A percentile compares a stretch with the other conserved stretches of the same genome.
phyloP scores from a whole-genome alignment of 2,888 invertebrate species.

The Mycogona germanica region DNA sequence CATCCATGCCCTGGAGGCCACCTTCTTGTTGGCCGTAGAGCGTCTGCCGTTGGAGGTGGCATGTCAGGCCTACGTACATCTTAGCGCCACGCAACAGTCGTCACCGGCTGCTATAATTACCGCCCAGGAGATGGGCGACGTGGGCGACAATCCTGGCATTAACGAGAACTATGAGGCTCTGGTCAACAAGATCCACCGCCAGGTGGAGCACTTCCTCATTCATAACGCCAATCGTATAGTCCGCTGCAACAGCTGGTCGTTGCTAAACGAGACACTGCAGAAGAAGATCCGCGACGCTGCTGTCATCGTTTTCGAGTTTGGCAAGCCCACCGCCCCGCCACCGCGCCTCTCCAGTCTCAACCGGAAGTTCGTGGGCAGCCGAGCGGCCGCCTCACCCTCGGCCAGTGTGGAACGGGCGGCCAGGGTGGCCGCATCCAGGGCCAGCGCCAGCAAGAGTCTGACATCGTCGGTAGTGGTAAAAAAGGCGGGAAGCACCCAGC shows the following conservation, averaged over 20 bases:
- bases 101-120: too few species aligned
- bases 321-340: conserved; percentile 32
- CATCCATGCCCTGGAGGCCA: conserved; percentile 61
- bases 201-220: conserved; percentile 56
- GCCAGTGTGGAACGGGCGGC: too few species aligned
- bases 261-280: conserved; percentile 29
- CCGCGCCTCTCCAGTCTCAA: conserved; percentile 32
- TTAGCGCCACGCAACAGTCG: conserved; percentile 20
- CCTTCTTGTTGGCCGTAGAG: conserved; percentile 63
- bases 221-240: conserved; percentile 45
- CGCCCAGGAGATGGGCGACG: too few species aligned
- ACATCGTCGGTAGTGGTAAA: too few species aligned
- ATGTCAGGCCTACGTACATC: conserved; percentile 58
- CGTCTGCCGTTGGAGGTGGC: conserved; percentile 68
- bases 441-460: too few species aligned
- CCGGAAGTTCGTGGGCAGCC: too few species aligned
- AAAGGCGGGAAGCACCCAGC: too few species aligned
- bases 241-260: conserved; percentile 29
- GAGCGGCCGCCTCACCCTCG: too few species aligned
- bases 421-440: too few species aligned
- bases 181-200: conserved; percentile 48
- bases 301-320: conserved; percentile 33
- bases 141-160: neutral
- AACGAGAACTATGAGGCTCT: conserved; percentile 44
- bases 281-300: conserved; percentile 32